Conservation (phyloP, 2,888 invertebrate species). For the Antheraea yamamai region DNA sequence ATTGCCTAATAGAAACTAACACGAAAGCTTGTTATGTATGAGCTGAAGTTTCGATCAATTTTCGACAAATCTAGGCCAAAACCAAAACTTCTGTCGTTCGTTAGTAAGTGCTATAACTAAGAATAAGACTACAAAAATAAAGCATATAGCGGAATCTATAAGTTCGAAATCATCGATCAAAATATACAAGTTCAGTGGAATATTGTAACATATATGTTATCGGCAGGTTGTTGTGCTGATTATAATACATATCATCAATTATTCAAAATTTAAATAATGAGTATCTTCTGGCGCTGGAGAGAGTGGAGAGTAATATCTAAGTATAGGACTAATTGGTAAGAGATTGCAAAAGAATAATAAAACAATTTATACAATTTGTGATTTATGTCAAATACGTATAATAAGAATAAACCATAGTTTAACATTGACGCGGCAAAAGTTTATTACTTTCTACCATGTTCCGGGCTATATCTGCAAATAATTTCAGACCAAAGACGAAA, state of each 20-base stretch:
- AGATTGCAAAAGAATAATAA: not conserved
- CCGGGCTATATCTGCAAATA: conserved; percentile 48
- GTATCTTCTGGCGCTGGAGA: not conserved
- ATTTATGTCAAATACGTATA: not conserved
- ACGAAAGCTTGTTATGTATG: too few species aligned
- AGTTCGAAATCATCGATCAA: not conserved
- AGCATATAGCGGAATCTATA: not conserved
- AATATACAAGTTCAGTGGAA: not conserved
- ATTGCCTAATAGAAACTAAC: too few species aligned
- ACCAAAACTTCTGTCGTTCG: too few species aligned
- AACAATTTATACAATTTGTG: not conserved
- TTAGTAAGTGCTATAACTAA: too few species aligned
- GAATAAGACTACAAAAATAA: too few species aligned
- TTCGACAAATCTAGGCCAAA: too few species aligned
- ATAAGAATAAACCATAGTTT: not conserved
- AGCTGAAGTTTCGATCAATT: too few species aligned
- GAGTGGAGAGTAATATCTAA: not conserved
- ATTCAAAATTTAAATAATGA: too few species aligned
- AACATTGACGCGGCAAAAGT: not conserved
- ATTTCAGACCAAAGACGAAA: conserved; percentile 52
- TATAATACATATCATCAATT: not conserved
- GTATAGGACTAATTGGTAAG: not conserved
- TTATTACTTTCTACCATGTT: conserved; percentile 30
- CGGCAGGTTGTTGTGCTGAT: not conserved
- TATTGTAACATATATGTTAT: not conserved